Conservation (phyloP, 2,888 invertebrate genomes). For the Drosophila flavopinicola region DNA sequence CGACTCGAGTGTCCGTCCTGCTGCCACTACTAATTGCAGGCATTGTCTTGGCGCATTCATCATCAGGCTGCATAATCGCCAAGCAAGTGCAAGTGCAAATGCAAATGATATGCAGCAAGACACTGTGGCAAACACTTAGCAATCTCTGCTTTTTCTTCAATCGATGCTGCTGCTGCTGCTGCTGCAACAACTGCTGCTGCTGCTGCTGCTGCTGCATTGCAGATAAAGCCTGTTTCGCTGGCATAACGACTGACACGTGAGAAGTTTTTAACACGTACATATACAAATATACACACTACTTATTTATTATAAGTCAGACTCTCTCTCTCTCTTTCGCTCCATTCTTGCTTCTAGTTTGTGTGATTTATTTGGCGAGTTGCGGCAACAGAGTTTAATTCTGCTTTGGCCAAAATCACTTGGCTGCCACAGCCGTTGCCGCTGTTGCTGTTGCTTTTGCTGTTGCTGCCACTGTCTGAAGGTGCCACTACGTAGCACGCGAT, state of each 20-base stretch:
- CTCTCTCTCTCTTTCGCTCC: neutral
- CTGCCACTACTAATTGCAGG: conserved; percentile 73
- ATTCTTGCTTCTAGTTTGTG: conserved; percentile 19
- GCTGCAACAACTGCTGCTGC: conserved; percentile 4
- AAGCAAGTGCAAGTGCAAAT: conserved; percentile 71
- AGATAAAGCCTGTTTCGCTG: conserved; percentile 52
- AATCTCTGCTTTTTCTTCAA: neutral
- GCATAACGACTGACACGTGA: conserved; percentile 73
- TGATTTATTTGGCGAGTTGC: conserved; percentile 71
- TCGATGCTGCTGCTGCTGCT: conserved; percentile 17
- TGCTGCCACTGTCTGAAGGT: conserved; percentile 59
- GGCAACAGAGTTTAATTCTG: conserved; percentile 51
- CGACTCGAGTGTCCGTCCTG: conserved; percentile 29
- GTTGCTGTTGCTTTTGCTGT: conserved; percentile 19
- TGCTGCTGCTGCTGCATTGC: conserved; percentile 66
- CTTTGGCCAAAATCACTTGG: conserved; percentile 62
- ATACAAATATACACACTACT: conserved; percentile 25
- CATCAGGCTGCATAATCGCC: conserved; percentile 60
- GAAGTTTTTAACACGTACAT: conserved; percentile 70
- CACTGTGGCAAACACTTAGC: conserved; percentile 22
- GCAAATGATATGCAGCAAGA: conserved; percentile 63
- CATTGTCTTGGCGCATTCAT: conserved; percentile 49
- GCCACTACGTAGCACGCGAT: conserved; percentile 74
- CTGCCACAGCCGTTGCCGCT: conserved; percentile 22
- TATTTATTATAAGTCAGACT: conserved; percentile 40